Base-by-base conservation (phyloP, 2,113 vertebrate genomes). In the Triplophysa rosa region DNA sequence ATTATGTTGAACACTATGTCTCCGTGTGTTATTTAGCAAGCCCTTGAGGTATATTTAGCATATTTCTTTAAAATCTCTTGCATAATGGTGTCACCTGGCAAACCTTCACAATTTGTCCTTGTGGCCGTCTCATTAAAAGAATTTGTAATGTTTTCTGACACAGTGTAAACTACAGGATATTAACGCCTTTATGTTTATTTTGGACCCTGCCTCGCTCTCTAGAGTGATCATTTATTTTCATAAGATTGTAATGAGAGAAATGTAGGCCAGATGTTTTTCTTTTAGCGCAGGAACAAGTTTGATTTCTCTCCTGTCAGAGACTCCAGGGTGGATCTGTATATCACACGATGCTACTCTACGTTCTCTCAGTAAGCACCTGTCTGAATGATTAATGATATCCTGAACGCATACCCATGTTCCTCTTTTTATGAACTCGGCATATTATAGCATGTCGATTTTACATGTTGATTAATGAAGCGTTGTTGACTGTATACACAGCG, bases 381-480 rank as follows among this genome's bases (percentile, higher is more conserved):
- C 70, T 61, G 13, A 42, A 17, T 74, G 71, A 74, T 59, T 74
- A 62, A 74, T 26, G 56, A 47, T 71, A 26, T 58, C 52, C 69
- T 58, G 69, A 9, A 56, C 29, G 54, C 69, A 58, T 58, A 54
- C 49, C 70, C n/a, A 42, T 42, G 33, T 61, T 59, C 54, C 69
- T 72, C 67, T 72, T 72, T 56, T 23, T 72, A 29, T 72, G 13
- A 13, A 40, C 33, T 72, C 49, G 1, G 17, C 19, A 21, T 40
- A 56, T 40, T 37, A 71, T 17, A 58, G 21, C 33, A 24, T 42
- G 33, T 40, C 40, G 7, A 71, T 40, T 56, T 58, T 26, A 14
- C 49, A 42, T 8, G n/a, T 24, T 42, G 70, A 59, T 42, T 73
- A 73, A 73, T 73, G 70, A 16, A 73, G n/a, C 33, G 40, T 42